Base-by-base conservation (phyloP, 2,113 vertebrate genomes). In the Eidolon helvum region DNA sequence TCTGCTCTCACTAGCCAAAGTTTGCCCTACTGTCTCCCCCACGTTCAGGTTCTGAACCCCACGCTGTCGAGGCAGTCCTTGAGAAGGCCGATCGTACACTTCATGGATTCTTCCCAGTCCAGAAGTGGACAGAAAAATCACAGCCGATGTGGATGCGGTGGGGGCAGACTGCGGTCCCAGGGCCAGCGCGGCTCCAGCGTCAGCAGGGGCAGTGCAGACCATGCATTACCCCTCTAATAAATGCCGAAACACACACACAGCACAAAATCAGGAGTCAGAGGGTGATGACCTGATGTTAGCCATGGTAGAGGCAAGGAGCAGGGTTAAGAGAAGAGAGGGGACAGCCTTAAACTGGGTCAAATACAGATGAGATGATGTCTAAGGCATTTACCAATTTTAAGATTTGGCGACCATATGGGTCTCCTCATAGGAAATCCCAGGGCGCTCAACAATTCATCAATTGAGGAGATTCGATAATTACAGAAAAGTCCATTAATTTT, bases 401-500 rank as follows among this genome's bases (percentile, higher is more conserved):
- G 53, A 84, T 61, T 95, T 78, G 90, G 35, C 6, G 86, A 74
- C 79, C 91, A 86, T 57, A 63, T 78, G 45, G 33, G 30, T 74
- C 55, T 79, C 45, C 87, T 43, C 1, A 26, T 21, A 92, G 92
- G 71, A 95, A 94, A 90, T 92, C 66, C 65, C 87, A 55, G 33
- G 63, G 24, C 15, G 28, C 12, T 74, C 61, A 87, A 48, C 57
- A 91, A 74, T 90, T 85, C 71, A 94, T 90, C 61, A 93, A 40
- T 50, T 24, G 40, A 86, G 38, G 79, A 15, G 50, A 78, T 45
- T 86, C 69, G 53, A 66, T 94, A 91, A 90, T 96, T 91, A 78
- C 14, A 89, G 83, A 75, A 75, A 91, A 90, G 43, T 16, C n/a
- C n/a, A 92, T 93, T 91, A 94, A 95, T 97, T 97, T 83, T 75